Base-by-base conservation (phyloP, 2,113 vertebrate species). In the Onychostruthus taczanowskii region DNA sequence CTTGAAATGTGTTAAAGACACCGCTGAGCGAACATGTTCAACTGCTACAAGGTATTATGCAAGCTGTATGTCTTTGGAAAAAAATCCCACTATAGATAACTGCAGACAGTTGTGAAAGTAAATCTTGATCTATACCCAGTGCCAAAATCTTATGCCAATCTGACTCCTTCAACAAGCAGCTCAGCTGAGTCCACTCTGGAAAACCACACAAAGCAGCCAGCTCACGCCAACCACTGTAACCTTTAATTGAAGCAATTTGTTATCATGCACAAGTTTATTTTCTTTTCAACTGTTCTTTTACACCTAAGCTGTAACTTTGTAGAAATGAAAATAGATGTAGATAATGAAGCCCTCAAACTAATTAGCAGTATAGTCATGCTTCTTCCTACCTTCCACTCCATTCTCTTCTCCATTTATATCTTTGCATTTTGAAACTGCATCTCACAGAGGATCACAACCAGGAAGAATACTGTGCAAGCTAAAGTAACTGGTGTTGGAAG, bases 171-270 rank as follows among this genome's bases (percentile, higher is more conserved):
- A 83, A 77, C 56, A 50, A 84, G 47, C 68, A 90, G 59, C 59
- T 90, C 79, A 79, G 59, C 39, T 68, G 56, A 92, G 56, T 92
- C 86, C 80, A 72, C 37, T 74, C 73, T 62, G 44, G 24, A 92
- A 90, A 92, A 87, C 47, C 74, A 78, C 46, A 76, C 30, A 47
- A 70, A 90, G 9, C n/a, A 39, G 66, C 24, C 61, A 89, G 44
- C 37, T 61, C 77, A 56, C 30, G 37, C 20, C 80, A 94, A 59
- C 11, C 55, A 33, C 35, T 41, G 13, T 8, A 93, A 78, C 30
- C 41, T 78, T 81, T 90, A 90, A 95, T 35, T 52, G 87, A 94
- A 78, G 41, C 52, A 95, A 89, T 89, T 59, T 68, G 80, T 75
- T 89, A 76, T 78, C 28, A 78, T 53, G 35, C 64, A 23, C 49